These are phyloP conservation scores for Microctonus aethiopoides DNA, from an alignment of 2,888 invertebrate species.

Conservation along the genomic window DNA sequence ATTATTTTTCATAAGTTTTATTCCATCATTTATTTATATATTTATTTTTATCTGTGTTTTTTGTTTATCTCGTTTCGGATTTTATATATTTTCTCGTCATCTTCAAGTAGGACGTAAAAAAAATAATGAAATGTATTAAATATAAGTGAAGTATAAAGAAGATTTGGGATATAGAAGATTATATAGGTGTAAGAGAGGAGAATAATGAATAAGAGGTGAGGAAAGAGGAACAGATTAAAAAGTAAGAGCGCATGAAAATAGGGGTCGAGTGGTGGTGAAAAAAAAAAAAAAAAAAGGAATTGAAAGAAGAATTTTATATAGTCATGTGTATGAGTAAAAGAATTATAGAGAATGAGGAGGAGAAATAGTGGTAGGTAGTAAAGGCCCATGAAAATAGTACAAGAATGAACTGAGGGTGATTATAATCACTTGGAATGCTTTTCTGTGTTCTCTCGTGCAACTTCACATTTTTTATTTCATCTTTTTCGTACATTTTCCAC, in stretches of 20 bases:
- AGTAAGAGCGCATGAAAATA: background rate
- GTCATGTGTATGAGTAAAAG: constrained; percentile 14
- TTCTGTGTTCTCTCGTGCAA: constrained; percentile 38
- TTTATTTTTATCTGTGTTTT: too few species aligned
- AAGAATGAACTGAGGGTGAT: constrained; percentile 35
- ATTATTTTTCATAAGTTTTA: too few species aligned
- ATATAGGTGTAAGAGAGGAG: too few species aligned
- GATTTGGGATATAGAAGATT: too few species aligned
- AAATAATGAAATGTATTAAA: background rate
- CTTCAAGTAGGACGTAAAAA: background rate
- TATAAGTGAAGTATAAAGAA: background rate
- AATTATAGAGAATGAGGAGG: constrained; percentile 16
- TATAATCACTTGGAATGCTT: constrained; percentile 53
- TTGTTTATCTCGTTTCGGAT: too few species aligned
- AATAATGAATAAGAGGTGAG: too few species aligned
- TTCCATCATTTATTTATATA: too few species aligned
- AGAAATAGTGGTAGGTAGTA: background rate
- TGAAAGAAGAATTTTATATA: constrained; percentile 8
- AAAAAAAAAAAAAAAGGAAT: background rate
- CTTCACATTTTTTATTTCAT: constrained; percentile 2
- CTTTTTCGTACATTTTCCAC: background rate
- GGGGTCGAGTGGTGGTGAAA: background rate
- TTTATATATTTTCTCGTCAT: too few species aligned
- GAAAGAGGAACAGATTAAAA: background rate
- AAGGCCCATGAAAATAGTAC: constrained; percentile 11